phyloP scores from a whole-genome alignment of 2,888 invertebrate genomes.

The Melieria crassipennis region DNA sequence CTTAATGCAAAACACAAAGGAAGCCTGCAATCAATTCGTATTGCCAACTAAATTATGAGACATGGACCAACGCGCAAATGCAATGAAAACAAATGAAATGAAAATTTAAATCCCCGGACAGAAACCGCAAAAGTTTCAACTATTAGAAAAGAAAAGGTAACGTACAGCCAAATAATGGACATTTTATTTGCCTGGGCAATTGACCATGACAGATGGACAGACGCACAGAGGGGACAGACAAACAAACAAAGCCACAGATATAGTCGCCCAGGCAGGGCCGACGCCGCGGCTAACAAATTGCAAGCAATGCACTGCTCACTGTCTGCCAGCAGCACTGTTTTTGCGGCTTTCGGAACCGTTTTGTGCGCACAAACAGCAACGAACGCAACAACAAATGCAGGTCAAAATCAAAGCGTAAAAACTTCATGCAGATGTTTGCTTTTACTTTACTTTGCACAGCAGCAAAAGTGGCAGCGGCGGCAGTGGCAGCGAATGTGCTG shows the following conservation, averaged over 20 bases:
- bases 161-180: neutral
- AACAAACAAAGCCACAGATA: neutral
- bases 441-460: constrained; percentile 17
- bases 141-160: no score
- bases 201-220: constrained; percentile 20
- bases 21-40: no score
- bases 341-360: neutral
- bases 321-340: neutral
- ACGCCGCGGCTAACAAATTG: no score
- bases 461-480: constrained; percentile 8
- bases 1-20: no score
- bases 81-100: no score
- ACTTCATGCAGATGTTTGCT: neutral
- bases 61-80: no score
- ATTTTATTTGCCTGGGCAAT: constrained; percentile 25
- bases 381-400: neutral
- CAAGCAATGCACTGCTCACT: neutral
- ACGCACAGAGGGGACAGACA: neutral
- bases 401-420: neutral
- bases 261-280: no score
- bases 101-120: no score
- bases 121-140: no score
- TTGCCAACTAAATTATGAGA: no score
- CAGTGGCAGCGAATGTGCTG: constrained; percentile 2
- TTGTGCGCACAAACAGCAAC: neutral